phyloP scores from a whole-genome alignment of 2,113 vertebrate genomes.

The Oryzias javanicus region DNA sequence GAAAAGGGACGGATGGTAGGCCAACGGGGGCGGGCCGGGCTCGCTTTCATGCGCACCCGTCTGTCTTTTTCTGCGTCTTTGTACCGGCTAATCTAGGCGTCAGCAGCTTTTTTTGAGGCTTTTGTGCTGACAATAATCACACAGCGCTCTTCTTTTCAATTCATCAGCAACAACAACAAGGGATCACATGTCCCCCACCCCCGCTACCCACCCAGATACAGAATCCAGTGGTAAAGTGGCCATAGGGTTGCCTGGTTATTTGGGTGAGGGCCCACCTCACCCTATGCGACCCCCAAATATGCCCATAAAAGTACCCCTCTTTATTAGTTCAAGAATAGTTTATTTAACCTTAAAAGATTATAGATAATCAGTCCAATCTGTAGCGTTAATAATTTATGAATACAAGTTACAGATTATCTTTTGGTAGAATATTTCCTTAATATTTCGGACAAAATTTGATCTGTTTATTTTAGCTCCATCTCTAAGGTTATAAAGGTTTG shows the following conservation, averaged over 20 bases:
- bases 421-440: too few relatives aligned
- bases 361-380: constrained; percentile 75
- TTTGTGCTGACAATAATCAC: constrained; percentile 95
- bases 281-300: not conserved
- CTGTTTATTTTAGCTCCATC: too few relatives aligned
- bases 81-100: constrained; percentile 87
- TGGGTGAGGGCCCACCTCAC: constrained; percentile 42
- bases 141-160: constrained; percentile 84
- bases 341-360: constrained; percentile 78
- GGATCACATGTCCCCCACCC: constrained; percentile 73
- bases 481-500: constrained; percentile 1
- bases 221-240: constrained; percentile 77
- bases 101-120: constrained; percentile 95
- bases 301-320: constrained; percentile 22
- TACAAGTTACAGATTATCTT: constrained; percentile 72
- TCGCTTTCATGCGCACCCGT: constrained; percentile 36
- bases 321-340: constrained; percentile 79
- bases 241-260: constrained; percentile 72
- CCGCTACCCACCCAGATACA: constrained; percentile 59
- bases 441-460: too few relatives aligned
- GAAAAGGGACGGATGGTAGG: constrained; percentile 33
- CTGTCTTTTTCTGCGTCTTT: constrained; percentile 66
- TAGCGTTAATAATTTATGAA: constrained; percentile 78
- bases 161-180: constrained; percentile 88
- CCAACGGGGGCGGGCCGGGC: constrained; percentile 55